Evolutionary conservation across 2,113 vertebrate genomes (phyloP).

Genomic region (Sorex fumeus): DNA sequence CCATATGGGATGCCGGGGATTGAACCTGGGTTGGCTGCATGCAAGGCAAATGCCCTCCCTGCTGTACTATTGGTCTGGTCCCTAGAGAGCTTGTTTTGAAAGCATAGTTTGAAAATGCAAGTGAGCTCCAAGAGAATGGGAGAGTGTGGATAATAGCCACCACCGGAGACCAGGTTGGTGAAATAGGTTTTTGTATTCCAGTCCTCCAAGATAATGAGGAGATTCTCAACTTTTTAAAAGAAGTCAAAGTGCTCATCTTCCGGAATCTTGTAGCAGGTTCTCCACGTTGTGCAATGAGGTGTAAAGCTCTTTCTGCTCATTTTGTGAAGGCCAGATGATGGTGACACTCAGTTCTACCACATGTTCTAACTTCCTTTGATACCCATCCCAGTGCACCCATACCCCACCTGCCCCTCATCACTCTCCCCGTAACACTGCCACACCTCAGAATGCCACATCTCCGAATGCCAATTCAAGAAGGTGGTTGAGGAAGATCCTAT

Average conservation of each 20-base stretch:
- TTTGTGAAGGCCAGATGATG: neutral
- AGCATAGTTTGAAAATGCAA: neutral
- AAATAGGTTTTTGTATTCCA: neutral
- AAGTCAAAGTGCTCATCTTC: neutral
- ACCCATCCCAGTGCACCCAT: no score
- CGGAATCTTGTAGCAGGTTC: neutral
- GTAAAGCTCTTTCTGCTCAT: neutral
- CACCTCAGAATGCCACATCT: no score
- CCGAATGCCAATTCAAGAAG: no score
- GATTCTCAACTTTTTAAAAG: neutral
- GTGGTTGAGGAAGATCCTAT: neutral
- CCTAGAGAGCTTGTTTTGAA: slow-evolving; percentile 12
- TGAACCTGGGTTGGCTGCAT: no score
- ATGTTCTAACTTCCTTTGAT: neutral
- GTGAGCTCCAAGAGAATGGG: neutral
- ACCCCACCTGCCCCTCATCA: neutral
- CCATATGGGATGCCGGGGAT: no score
- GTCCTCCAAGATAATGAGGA: neutral
- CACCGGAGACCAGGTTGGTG: neutral
- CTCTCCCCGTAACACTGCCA: no score
- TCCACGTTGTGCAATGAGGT: neutral
- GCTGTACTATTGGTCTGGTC: no score
- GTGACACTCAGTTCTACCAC: neutral
- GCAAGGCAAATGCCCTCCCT: no score
- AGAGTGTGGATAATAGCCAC: neutral